phyloP scores from a whole-genome alignment of 1,140 invertebrate species.

The Heliothis subflexa region DNA sequence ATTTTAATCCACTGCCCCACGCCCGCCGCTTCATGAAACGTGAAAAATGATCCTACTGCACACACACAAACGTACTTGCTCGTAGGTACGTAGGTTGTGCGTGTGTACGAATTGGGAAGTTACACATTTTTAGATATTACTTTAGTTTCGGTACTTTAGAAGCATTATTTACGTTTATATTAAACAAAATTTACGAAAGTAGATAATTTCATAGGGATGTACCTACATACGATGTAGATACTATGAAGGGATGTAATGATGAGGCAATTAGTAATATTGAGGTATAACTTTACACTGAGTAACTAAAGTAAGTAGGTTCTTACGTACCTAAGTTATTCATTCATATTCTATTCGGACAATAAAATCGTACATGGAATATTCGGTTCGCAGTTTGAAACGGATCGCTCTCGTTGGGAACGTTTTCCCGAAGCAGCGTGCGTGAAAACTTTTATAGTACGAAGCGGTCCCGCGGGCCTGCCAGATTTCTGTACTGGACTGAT shows the following conservation, averaged over 20 bases:
- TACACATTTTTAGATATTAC: conserved; percentile 12
- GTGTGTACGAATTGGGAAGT: conserved; percentile 51
- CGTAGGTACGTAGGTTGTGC: conserved; percentile 30
- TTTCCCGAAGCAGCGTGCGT: conserved; percentile 3
- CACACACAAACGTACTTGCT: conserved; percentile 57
- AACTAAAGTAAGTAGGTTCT: too few species aligned
- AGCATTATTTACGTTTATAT: too few species aligned
- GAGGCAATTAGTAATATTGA: too few species aligned
- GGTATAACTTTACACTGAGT: too few species aligned
- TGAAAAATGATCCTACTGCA: conserved; percentile 80
- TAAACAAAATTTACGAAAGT: too few species aligned
- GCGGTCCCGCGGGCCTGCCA: conserved; percentile 68
- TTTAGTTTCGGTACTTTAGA: not conserved
- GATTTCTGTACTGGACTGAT: conserved; percentile 53
- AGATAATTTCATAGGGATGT: not conserved
- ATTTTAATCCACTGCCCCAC: conserved; percentile 84
- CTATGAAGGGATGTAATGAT: too few species aligned
- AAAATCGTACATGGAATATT: not conserved
- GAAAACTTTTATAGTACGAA: conserved; percentile 67
- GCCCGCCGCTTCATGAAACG: conserved; percentile 82
- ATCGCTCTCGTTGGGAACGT: not conserved
- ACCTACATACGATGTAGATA: too few species aligned
- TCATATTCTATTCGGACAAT: not conserved
- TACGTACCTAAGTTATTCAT: not conserved
- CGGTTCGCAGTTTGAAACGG: not conserved